Percentiles rank a stretch among this genome's conserved stretches.
phyloP scores from a whole-genome alignment of 2,113 vertebrate species.

The Condylura cristata region DNA sequence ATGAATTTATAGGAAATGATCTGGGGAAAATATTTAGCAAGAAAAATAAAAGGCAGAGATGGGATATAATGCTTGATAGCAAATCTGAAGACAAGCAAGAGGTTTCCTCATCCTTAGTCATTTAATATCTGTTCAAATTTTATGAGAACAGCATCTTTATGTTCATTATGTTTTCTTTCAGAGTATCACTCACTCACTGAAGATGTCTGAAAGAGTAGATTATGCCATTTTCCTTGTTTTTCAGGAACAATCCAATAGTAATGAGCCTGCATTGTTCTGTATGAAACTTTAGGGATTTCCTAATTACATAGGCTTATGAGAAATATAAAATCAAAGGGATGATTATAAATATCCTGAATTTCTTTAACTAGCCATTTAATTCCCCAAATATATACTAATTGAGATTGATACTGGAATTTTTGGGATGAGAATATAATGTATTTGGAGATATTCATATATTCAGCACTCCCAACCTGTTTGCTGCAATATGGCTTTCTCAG shows the following conservation, averaged over 20 bases:
- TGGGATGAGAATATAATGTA: neutral
- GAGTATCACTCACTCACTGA: neutral
- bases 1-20: neutral
- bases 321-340: neutral
- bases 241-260: slow-evolving; percentile 20
- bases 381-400: neutral
- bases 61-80: neutral
- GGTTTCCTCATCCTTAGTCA: slow-evolving; percentile 3
- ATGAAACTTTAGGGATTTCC: slow-evolving; percentile 29
- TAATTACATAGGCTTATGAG: neutral
- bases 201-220: neutral
- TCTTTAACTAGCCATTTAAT: neutral
- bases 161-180: slow-evolving; percentile 39
- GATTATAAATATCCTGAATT: slow-evolving; percentile 38
- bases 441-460: rapidly evolving
- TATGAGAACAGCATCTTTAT: slow-evolving; percentile 46
- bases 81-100: neutral
- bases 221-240: neutral
- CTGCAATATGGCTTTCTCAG: rapidly evolving
- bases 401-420: neutral
- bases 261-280: slow-evolving; percentile 7
- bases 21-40: slow-evolving; percentile 27
- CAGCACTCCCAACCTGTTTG: neutral
- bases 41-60: neutral
- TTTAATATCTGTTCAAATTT: slow-evolving; percentile 27